Base-by-base conservation (phyloP, 2,888 invertebrate species). In the Andrena marginata region DNA sequence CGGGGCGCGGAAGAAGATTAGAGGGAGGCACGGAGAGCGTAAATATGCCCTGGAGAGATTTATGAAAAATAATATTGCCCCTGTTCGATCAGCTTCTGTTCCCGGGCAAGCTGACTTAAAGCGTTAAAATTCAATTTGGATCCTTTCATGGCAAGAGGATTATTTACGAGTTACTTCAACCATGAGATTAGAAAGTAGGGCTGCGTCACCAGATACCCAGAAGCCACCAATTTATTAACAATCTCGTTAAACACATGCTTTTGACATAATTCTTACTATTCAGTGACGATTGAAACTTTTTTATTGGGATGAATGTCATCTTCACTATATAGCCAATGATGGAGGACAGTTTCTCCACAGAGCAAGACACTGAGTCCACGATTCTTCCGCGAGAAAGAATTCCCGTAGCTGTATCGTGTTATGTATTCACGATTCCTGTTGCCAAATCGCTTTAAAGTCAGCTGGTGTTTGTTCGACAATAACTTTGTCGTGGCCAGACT, bases 1-100 rank as follows among this genome's bases (percentile, higher is more conserved):
- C 80, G 76, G 51, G 20, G 35, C 10, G 59, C 26, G 51, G 31
- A 35, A 65, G 70, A 35, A 77, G 76, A 80, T 70, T 70, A 76
- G 60, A 20, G 42, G 49, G 33, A 33, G 8, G 49, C 48, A 23
- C 3, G 60, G 42, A 7, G 35, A 33, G 65, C 56, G 76, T 65
- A 51, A 80, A 71, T 70, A 33, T 54, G 76, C 49, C 60, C 42
- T 31, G 42, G 69, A 26, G 76, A 76, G 76, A 80, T 80, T 80
- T 80, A 76, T 80, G 76, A 76, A 76, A 80, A 77, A 76, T 80
- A 76, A 80, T 64, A 64, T 79, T 42, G 56, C 69, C n/a, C 13
- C 33, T 26, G 20, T 56, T 56, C 59, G 64, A 72, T 77, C 71
- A 54, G n/a, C 42, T 59, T 26, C 23, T 56, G 56, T 23, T 23